A percentile compares a stretch with the other conserved stretches of the same genome.
Evolutionary conservation across 2,113 vertebrate genomes (phyloP).

Genomic region (Mohoua ochrocephala): DNA sequence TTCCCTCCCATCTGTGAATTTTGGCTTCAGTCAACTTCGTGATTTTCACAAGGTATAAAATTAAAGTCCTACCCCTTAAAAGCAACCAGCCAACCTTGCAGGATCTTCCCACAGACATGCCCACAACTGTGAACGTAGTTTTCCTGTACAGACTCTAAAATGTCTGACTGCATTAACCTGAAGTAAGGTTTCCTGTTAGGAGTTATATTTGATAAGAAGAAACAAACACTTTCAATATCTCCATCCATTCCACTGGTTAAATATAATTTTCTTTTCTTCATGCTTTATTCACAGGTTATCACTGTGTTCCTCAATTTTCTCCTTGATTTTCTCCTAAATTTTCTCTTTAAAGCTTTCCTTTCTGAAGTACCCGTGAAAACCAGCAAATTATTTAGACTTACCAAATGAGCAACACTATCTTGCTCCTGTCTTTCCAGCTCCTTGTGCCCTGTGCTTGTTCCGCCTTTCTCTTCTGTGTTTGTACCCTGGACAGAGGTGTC

Average conservation of each 20-base stretch:
- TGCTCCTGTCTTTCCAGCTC: not conserved
- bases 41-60: slow-evolving; percentile 43
- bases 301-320: not conserved
- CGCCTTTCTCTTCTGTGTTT: not conserved
- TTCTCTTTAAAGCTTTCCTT: not conserved
- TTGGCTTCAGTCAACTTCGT: slow-evolving; percentile 30
- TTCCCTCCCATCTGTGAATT: slow-evolving; percentile 62
- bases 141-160: not conserved
- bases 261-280: not conserved
- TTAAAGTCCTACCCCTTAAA: not conserved
- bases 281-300: not conserved
- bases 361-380: not conserved
- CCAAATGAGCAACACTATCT: not conserved
- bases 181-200: not conserved
- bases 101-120: not conserved
- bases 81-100: not conserved
- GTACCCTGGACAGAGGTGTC: not conserved
- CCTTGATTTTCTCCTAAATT: not conserved
- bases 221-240: not conserved
- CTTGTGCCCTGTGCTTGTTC: not conserved
- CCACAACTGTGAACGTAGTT: not conserved
- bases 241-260: not conserved
- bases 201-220: not conserved
- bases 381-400: not conserved
- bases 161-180: not conserved